Evolutionary conservation across 2,797 vertebrate genomes (phyloP), one percentile per base, ranked within the genome.

Genomic region (Semotilus atromaculatus): DNA sequence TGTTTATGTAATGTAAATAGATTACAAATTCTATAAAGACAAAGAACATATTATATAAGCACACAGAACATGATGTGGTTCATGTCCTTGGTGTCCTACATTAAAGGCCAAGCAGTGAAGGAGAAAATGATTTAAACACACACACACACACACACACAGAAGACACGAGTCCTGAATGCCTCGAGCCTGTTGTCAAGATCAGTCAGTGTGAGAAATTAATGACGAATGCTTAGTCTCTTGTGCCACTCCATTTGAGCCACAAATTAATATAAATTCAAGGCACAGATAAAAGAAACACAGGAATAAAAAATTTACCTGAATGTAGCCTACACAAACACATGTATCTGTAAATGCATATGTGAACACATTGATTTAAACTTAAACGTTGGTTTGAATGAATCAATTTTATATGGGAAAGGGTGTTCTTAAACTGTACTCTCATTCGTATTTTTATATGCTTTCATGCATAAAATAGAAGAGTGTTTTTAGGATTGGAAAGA

Each of bases 151-250:
- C 31, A 62, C 5, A 70, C 66, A 68, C 34, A 16, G 13, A 58
- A 60, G 18, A 64, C 38, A 62, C 5, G 0, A n/a, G 43, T 48
- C 29, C 71, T 83, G 58, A 51, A 74, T 64, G 43, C 14, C 71
- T 75, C 31, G 3, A 66, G 43, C 70, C 21, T 62, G 68, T 62
- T 74, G 36, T 73, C 64, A 53, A 34, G 55, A 82, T 62, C 80
- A 58, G 26, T 81, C 67, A 58, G 68, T 60, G 68, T 23, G 80
- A 81, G 51, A 72, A 58, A 81, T 81, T 31, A 72, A 38, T 18
- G 8, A 45, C 45, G 45, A 72, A 6, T 81, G 67, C n/a, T 31
- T 55, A 26, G 8, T 62, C 38, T 26, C 36, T 29, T 78, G 75
- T 19, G 58, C 9, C 16, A 62, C 75, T 26, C 26, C 67, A 40